Evolutionary conservation across 53 echinoderm and acorn worm species (phyloP).

Genomic region (Holothuria leucospilota): DNA sequence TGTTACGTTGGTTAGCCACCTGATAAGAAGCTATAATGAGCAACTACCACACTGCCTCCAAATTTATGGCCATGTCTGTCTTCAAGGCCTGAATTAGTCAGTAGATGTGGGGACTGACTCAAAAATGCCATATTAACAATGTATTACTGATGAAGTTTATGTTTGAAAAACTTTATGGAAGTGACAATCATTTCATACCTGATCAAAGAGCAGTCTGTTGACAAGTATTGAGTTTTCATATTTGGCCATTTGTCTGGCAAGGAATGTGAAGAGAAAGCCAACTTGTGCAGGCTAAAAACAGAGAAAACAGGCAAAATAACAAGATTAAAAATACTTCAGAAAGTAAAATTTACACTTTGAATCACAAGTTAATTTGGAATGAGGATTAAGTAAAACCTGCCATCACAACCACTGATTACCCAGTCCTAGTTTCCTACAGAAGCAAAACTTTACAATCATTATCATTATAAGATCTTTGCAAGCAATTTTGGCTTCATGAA

Average conservation of each 20-base stretch:
- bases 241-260: slow-evolving; percentile 98
- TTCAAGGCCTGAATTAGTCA: too few relatives aligned
- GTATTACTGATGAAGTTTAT: not conserved
- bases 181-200: slow-evolving; percentile 57
- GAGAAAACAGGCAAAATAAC: not conserved
- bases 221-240: slow-evolving; percentile 95
- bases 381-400: too few relatives aligned
- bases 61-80: too few relatives aligned
- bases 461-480: too few relatives aligned
- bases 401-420: too few relatives aligned
- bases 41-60: too few relatives aligned
- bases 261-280: slow-evolving; percentile 96
- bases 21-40: too few relatives aligned
- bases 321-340: not conserved
- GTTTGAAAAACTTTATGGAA: not conserved
- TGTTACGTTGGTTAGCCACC: too few relatives aligned
- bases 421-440: too few relatives aligned
- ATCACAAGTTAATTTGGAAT: not conserved
- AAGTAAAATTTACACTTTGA: not conserved
- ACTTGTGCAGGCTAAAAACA: slow-evolving; percentile 88
- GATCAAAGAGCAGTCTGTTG: slow-evolving; percentile 96
- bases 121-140: not conserved
- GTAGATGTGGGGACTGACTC: not conserved
- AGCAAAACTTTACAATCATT: too few relatives aligned
- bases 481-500: too few relatives aligned